Conservation (phyloP, 2,888 invertebrate species). For the Tethea ocularis region DNA sequence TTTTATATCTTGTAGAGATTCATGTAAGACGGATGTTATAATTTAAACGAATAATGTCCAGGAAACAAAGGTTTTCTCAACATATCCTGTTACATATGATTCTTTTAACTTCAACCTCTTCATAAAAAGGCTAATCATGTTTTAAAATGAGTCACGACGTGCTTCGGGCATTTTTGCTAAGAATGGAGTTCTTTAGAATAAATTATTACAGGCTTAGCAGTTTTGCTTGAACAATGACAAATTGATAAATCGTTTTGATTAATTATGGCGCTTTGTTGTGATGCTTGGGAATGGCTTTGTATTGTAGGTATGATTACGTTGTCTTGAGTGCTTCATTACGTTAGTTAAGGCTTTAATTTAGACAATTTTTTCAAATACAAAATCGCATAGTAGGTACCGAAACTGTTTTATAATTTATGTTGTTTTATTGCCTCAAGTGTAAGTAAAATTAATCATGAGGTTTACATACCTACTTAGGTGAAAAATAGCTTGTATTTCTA, state of each 20-base stretch:
- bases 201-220: conserved; percentile 11
- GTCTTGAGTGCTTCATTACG: background rate
- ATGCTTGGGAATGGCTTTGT: background rate
- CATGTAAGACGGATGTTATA: background rate
- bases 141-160: conserved; percentile 2
- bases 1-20: background rate
- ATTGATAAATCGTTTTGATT: background rate
- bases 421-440: too few species aligned
- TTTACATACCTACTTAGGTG: too few species aligned
- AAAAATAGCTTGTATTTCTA: too few species aligned
- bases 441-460: too few species aligned
- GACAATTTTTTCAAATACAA: background rate
- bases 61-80: background rate
- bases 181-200: conserved; percentile 9
- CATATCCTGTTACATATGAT: conserved; percentile 9
- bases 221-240: conserved; percentile 9
- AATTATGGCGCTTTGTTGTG: conserved; percentile 3
- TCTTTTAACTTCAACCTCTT: background rate
- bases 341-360: background rate
- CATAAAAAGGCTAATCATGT: background rate
- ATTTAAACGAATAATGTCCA: background rate
- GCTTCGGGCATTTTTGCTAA: conserved; percentile 8
- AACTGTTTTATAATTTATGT: too few species aligned
- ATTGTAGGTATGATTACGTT: background rate
- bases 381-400: background rate